Evolutionary conservation across 2,888 invertebrate species (phyloP), one percentile per base, ranked within the genome.

Genomic region (Sisyra terminalis): DNA sequence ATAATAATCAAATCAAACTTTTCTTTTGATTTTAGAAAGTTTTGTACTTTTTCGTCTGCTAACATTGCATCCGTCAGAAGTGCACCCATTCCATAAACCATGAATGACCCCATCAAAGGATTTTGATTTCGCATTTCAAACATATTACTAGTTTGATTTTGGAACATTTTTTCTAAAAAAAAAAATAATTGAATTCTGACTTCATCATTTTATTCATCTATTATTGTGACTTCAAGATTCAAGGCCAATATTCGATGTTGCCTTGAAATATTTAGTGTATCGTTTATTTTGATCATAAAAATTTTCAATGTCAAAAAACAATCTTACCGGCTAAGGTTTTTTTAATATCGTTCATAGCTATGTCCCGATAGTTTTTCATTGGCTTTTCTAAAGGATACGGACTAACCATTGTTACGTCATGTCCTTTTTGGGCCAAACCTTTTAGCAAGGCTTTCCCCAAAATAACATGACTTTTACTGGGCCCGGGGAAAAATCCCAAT

Each of bases 321-420:
- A 13, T 5, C 29, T 13, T 39, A 39, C 39, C 39, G 13, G 15
- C 7, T 30, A 34, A 17, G 10, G 34, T 17, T 9, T 7, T 6
- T 35, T 11, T 35, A 10, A 13, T n/a, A 42, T 42, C 29, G 14
- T 5, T 11, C 35, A 42, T 42, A 10, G 8, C 13, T 18, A 42
- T 34, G 34, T 42, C 42, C 11, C 42, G 24, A 42, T 42, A 42
- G 34, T 42, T 42, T 24, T 32, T 32, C 7, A 42, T 14, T 18
- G 42, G 42, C 8, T 35, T 42, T 3, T 14, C n/a, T 18, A 34
- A 13, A 13, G 42, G 42, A 11, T 13, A 11, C 1, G 42, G 42
- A n/a, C 42, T 42, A 38, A 71, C 61, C 50, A 72, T 62, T 18
- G 69, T 69, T 42, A 73, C 66, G 46, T 71, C 64, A 51, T 73